phyloP scores from a whole-genome alignment of 1,140 invertebrate species.

The Drosophila teissieri region DNA sequence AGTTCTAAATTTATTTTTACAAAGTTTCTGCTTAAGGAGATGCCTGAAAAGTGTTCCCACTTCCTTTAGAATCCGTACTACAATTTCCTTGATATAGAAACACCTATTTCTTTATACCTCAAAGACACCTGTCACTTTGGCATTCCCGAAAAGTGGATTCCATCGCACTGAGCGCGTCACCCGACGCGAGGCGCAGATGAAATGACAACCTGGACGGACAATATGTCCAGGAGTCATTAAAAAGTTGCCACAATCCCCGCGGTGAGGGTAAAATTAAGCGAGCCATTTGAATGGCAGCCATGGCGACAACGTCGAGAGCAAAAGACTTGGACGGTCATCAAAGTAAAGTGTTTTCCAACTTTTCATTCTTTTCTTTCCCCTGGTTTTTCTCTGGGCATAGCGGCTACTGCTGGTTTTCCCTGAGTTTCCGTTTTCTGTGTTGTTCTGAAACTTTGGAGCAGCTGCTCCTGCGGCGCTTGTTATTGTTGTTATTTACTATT shows the following conservation, averaged over 20 bases:
- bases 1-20: background rate
- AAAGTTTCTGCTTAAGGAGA: background rate
- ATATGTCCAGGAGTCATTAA: conserved; percentile 48
- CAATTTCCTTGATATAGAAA: background rate
- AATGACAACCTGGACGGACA: conserved; percentile 29
- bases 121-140: background rate
- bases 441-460: conserved; percentile 54
- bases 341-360: conserved; percentile 66
- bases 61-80: background rate
- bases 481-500: conserved; percentile 81
- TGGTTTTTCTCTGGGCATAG: conserved; percentile 5
- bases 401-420: conserved; percentile 24
- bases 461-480: conserved; percentile 68
- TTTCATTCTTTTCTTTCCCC: conserved; percentile 55
- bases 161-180: background rate
- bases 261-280: conserved; percentile 53
- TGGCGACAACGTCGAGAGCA: conserved; percentile 55
- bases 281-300: conserved; percentile 55
- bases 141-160: conserved; percentile 3
- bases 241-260: conserved; percentile 38
- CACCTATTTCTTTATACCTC: background rate
- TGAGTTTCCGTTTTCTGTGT: conserved; percentile 18
- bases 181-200: conserved; percentile 13
- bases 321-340: conserved; percentile 54
- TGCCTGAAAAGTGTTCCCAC: background rate